phyloP scores from a whole-genome alignment of 2,888 invertebrate genomes.

The Dusona sp. region DNA sequence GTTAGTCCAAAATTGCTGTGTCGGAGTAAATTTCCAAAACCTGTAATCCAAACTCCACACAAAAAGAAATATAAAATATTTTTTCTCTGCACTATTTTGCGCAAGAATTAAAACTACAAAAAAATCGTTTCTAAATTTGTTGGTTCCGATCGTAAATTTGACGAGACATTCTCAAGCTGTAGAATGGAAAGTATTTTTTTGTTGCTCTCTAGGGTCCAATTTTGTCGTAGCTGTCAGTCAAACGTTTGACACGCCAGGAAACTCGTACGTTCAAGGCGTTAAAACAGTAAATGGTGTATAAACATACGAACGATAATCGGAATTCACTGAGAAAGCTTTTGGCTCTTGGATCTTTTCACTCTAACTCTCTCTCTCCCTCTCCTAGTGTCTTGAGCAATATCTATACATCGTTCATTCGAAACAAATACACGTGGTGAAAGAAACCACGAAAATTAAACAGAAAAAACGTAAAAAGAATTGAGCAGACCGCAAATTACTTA shows the following conservation, averaged over 20 bases:
- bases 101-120: background rate
- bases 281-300: constrained; percentile 45
- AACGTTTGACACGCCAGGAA: constrained; percentile 70
- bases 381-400: constrained; percentile 8
- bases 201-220: constrained; percentile 20
- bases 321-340: constrained; percentile 49
- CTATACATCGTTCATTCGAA: constrained; percentile 49
- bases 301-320: constrained; percentile 46
- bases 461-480: background rate
- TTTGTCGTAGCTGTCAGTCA: constrained; percentile 60
- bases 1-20: no score
- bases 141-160: background rate
- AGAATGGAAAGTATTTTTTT: background rate
- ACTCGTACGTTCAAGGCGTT: constrained; percentile 34
- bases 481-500: no score
- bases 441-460: constrained; percentile 22
- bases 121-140: background rate
- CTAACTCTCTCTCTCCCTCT: background rate
- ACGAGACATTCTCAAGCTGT: background rate
- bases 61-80: background rate
- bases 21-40: no score
- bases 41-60: no score
- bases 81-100: background rate
- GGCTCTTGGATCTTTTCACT: constrained; percentile 32
- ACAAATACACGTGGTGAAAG: constrained; percentile 58